These are phyloP conservation scores for Acronicta leporina DNA, from an alignment of 2,888 invertebrate species.

Conservation along the genomic window DNA sequence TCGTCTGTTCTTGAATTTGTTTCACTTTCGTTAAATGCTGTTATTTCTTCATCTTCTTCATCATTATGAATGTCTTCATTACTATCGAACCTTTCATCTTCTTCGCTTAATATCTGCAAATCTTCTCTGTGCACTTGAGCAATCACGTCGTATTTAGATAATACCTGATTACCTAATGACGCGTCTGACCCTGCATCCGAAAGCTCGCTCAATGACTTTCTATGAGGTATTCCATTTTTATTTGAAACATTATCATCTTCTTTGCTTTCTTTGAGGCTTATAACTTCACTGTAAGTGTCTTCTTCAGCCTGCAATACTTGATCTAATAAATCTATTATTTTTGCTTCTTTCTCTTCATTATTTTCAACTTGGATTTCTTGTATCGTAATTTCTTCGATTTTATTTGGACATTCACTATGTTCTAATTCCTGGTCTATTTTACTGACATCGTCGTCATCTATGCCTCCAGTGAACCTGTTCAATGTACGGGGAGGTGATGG, in stretches of 20 bases:
- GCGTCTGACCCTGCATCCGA: conserved; percentile 84
- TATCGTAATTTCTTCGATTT: conserved; percentile 70
- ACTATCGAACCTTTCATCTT: conserved; percentile 72
- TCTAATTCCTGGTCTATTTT: conserved; percentile 58
- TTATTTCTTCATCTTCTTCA: conserved; percentile 73
- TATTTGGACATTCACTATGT: conserved; percentile 61
- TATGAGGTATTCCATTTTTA: conserved; percentile 66
- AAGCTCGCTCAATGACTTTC: conserved; percentile 79
- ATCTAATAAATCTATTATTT: conserved; percentile 84
- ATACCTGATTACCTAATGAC: conserved; percentile 79
- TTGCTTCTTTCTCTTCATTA: conserved; percentile 83
- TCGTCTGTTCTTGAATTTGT: conserved; percentile 82
- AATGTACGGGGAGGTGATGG: conserved; percentile 81
- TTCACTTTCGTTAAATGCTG: conserved; percentile 80
- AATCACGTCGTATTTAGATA: conserved; percentile 88
- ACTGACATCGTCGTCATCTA: conserved; percentile 57
- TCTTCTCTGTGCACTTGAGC: conserved; percentile 89
- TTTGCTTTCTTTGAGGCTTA: conserved; percentile 71
- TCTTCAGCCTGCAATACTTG: conserved; percentile 86
- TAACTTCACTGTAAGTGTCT: conserved; percentile 78
- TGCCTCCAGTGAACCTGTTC: conserved; percentile 64
- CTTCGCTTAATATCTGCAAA: conserved; percentile 79
- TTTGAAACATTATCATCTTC: conserved; percentile 58
- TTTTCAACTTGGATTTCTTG: conserved; percentile 77
- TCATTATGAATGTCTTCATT: conserved; percentile 50